Percentiles rank a stretch among this genome's conserved stretches.
These are phyloP conservation scores for Lota lota DNA, from an alignment of 2,113 vertebrate species.

Conservation along the genomic window DNA sequence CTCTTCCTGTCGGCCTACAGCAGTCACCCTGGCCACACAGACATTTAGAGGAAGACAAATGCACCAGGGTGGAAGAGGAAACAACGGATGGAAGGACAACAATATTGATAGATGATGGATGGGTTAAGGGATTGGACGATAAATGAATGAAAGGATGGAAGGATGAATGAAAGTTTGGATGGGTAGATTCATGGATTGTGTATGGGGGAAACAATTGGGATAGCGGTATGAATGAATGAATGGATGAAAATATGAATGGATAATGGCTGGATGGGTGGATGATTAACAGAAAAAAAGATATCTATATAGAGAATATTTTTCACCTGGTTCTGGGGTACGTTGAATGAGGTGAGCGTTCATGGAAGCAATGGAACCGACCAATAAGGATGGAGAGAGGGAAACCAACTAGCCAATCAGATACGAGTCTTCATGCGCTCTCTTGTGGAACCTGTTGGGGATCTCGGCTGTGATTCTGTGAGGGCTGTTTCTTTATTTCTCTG, in stretches of 20 bases:
- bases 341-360: too few relatives aligned
- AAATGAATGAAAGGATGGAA: background rate
- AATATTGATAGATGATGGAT: background rate
- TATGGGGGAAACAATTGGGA: too few relatives aligned
- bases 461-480: slow-evolving; percentile 34
- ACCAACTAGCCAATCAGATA: too few relatives aligned
- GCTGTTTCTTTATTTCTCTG: slow-evolving; percentile 22
- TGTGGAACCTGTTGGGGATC: too few relatives aligned
- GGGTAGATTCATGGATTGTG: too few relatives aligned
- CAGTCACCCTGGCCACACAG: slow-evolving; percentile 34
- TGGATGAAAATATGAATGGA: slow-evolving; percentile 11
- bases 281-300: background rate
- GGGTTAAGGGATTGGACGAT: too few relatives aligned
- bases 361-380: too few relatives aligned
- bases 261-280: slow-evolving; percentile 18
- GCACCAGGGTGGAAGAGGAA: slow-evolving; percentile 20
- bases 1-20: too few relatives aligned
- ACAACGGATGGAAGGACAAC: background rate
- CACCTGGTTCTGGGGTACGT: too few relatives aligned
- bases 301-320: slow-evolving; percentile 3
- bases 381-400: too few relatives aligned
- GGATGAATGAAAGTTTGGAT: background rate
- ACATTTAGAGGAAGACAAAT: slow-evolving; percentile 15
- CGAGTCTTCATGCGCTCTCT: too few relatives aligned
- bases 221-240: background rate